Base-by-base conservation (phyloP, 2,888 invertebrate genomes). In the Chalcosyrphus nemorum region DNA sequence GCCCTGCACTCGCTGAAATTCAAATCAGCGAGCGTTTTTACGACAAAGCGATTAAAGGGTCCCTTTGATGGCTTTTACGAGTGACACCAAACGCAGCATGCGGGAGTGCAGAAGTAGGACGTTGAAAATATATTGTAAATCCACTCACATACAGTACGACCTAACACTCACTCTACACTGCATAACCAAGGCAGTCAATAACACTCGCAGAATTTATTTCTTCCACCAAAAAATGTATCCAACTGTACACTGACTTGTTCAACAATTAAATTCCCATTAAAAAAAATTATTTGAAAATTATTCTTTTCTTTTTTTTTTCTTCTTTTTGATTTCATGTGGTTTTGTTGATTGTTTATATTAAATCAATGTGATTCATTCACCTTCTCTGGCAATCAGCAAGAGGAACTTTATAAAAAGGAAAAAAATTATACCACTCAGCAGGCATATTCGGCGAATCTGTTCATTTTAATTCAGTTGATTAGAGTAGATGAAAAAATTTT, bases 331-430 rank as follows among this genome's bases (percentile, higher is more conserved):
- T 52, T 1, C n/a, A 17, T 27, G n/a, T 7, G 13, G 15, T 17
- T 54, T 11, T 11, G 17, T n/a, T 17, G n/a, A n/a, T 24, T 66
- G 52, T 52, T 66, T 66, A 66, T 41, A 66, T 54, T 66, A 52
- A 54, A 66, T 66, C 52, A 66, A 43, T 17, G 41, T 66, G 52
- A 66, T 66, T 66, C 66, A 66, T 66, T 66, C 52, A 66, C 52
- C 52, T 54, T 54, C 32, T 54, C 29, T 17, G 15, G 27, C 41
- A 38, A 38, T 38, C 41, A 54, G 13, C 3, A n/a, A 38, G 13
- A 13, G 4, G 2, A 27, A 11, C 19, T 3, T 32, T 29, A 5
- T 29, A 2, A 27, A 52, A 66, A 13, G 17, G 38, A 66, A 43
- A 27, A 5, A 15, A 15, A 24, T 41, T 54, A 29, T 19, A 4